These are phyloP conservation scores for Stylophora pistillata DNA, from an alignment of 64 coral and sea anemone species.

Conservation along the genomic window DNA sequence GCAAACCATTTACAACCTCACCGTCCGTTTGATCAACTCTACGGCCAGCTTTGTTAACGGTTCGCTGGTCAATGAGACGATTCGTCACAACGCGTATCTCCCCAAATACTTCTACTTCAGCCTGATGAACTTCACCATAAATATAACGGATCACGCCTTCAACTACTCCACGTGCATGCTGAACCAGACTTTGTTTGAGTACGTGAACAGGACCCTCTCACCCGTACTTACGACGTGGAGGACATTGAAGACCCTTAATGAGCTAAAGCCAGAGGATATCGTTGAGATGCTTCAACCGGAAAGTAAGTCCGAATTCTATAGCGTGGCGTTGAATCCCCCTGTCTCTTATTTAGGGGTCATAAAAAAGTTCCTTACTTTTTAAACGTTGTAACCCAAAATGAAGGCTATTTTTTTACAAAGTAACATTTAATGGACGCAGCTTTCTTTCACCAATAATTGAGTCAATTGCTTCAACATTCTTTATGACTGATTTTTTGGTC, in stretches of 20 bases:
- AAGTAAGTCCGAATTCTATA: conserved; percentile 15
- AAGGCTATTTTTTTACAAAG: no score
- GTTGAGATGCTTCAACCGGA: conserved; percentile 23
- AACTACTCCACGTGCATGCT: conserved; percentile 43
- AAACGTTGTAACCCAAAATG: no score
- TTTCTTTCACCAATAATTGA: no score
- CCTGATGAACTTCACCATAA: conserved; percentile 44
- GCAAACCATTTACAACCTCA: conserved; percentile 30
- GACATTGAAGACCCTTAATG: not conserved
- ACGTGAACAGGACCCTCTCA: conserved; percentile 15
- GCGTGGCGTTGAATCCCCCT: no score
- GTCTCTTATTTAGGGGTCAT: no score
- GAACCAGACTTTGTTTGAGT: conserved; percentile 9
- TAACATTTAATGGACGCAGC: no score
- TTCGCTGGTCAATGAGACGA: conserved; percentile 63
- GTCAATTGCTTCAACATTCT: no score
- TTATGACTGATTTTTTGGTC: no score
- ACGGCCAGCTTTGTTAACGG: conserved; percentile 67
- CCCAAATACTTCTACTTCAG: conserved; percentile 23
- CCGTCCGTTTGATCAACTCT: conserved; percentile 19
- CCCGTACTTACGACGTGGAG: conserved; percentile 11
- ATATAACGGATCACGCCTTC: conserved; percentile 40
- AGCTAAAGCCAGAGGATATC: conserved; percentile 30
- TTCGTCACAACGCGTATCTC: conserved; percentile 32
- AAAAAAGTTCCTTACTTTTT: no score